Percentiles rank a stretch among this genome's conserved stretches.
phyloP scores from a whole-genome alignment of 2,113 vertebrate species.

The Elgaria multicarinata region DNA sequence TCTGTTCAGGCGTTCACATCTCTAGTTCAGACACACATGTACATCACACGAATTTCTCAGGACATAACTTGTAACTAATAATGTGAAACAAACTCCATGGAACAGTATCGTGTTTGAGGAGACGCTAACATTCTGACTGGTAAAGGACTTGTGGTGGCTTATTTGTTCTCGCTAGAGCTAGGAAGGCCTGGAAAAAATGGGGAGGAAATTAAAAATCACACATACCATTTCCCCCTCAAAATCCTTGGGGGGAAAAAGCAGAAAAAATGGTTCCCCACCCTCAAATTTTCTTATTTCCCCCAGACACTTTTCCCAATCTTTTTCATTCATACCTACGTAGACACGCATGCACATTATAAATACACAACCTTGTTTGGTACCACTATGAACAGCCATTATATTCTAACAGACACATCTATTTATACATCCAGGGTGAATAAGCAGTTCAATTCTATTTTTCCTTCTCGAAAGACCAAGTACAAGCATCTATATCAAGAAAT shows the following conservation, averaged over 20 bases:
- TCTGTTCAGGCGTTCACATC: too few relatives aligned
- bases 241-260: too few relatives aligned
- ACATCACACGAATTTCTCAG: neutral
- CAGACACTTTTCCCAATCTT: too few relatives aligned
- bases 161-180: neutral
- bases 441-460: neutral
- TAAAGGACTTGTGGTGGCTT: too few relatives aligned
- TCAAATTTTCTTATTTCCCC: too few relatives aligned
- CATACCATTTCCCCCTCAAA: too few relatives aligned
- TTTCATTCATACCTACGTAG: neutral
- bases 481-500: constrained; percentile 41
- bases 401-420: neutral
- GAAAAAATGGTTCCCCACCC: too few relatives aligned
- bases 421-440: neutral
- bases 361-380: neutral
- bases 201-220: too few relatives aligned
- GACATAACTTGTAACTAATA: too few relatives aligned
- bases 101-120: neutral
- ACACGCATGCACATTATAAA: neutral
- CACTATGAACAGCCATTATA: neutral
- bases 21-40: too few relatives aligned
- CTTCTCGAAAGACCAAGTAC: constrained; percentile 9
- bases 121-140: neutral
- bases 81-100: neutral
- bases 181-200: too few relatives aligned